A percentile compares a stretch with the other conserved stretches of the same genome.
These are phyloP conservation scores for Psittacula derbiana DNA, from an alignment of 2,797 vertebrate genomes.

Conservation along the genomic window DNA sequence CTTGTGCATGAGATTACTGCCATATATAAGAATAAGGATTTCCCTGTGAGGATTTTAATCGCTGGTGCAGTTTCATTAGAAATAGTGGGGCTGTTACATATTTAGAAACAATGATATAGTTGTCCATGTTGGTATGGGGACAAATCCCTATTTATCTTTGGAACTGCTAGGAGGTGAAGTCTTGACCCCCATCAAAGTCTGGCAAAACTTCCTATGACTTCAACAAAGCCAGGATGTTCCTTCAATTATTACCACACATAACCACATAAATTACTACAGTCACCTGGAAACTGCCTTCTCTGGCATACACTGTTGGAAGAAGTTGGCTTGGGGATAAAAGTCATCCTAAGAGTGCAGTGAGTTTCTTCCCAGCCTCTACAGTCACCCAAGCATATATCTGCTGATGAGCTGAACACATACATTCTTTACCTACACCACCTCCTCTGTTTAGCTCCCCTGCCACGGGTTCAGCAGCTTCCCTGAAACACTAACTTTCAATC, in stretches of 20 bases:
- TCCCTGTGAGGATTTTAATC: not conserved
- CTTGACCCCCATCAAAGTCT: not conserved
- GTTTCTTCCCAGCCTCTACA: not conserved
- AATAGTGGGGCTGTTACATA: not conserved
- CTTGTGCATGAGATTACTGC: not conserved
- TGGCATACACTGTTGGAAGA: not conserved
- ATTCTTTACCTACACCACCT: not conserved
- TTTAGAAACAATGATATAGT: not conserved
- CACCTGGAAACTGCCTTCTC: not conserved
- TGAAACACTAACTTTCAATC: not conserved
- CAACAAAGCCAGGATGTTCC: not conserved
- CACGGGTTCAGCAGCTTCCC: not conserved
- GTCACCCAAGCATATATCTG: not conserved
- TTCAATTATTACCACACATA: not conserved
- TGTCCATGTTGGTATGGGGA: not conserved
- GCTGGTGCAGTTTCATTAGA: not conserved
- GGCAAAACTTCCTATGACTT: not conserved
- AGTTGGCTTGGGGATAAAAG: not conserved
- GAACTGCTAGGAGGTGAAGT: not conserved
- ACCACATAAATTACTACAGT: not conserved
- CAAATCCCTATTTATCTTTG: not conserved
- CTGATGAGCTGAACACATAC: not conserved
- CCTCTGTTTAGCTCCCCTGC: not conserved
- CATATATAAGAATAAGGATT: not conserved
- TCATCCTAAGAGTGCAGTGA: accelerated